These are phyloP conservation scores for Nesoenas mayeri DNA, from an alignment of 2,113 vertebrate genomes.

Conservation along the genomic window DNA sequence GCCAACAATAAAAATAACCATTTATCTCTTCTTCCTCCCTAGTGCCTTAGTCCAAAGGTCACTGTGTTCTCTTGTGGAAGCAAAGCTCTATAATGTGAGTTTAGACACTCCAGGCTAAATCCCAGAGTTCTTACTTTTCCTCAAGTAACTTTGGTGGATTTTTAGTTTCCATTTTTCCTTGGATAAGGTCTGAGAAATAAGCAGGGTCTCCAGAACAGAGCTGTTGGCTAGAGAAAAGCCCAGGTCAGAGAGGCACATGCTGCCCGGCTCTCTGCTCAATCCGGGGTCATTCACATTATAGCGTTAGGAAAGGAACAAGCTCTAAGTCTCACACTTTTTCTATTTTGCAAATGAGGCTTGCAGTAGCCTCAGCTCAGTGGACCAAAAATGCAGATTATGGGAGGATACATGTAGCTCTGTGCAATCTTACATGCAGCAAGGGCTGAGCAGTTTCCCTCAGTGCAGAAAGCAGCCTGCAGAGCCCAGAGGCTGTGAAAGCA, in stretches of 20 bases:
- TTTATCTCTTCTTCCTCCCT: constrained; percentile 61
- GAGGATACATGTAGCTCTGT: background rate
- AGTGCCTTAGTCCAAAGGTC: constrained; percentile 29
- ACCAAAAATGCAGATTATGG: background rate
- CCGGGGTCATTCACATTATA: accelerated
- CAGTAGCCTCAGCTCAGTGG: background rate
- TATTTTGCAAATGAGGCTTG: background rate
- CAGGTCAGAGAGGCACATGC: background rate
- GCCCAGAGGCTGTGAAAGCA: background rate
- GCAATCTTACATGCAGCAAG: background rate
- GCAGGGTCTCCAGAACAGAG: background rate
- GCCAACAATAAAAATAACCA: constrained; percentile 61
- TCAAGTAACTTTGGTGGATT: background rate
- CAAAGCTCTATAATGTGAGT: constrained; percentile 2
- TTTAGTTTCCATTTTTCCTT: background rate
- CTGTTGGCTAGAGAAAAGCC: background rate
- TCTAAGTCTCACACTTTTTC: background rate
- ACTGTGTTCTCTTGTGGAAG: constrained; percentile 30
- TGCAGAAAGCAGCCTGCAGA: background rate
- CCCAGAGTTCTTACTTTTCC: background rate
- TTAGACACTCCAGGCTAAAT: background rate
- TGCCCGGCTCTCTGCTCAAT: background rate
- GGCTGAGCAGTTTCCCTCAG: background rate
- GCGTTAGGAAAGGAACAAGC: background rate
- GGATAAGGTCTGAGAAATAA: background rate